Base-by-base conservation (phyloP, 2,113 vertebrate species). In the Onychostruthus taczanowskii region DNA sequence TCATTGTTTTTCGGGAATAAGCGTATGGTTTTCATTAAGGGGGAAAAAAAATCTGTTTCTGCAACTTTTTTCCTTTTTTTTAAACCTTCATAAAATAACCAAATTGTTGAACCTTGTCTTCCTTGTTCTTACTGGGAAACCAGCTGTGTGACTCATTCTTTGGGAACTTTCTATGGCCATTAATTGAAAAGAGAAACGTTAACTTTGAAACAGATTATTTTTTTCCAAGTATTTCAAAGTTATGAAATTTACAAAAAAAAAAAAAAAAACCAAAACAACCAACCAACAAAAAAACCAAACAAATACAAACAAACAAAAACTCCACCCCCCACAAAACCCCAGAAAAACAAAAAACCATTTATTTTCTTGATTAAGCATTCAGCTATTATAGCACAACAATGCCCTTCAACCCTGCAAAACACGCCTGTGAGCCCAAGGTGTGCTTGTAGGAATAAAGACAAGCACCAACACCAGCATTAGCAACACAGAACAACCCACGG, bases 71-170 rank as follows among this genome's bases (percentile, higher is more conserved):
- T 19, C 3, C 1, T 9, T 66, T 62, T 53, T 47, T 67, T 15
- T 4, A 13, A 94, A 82, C 70, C 50, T 92, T 87, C n/a, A 72
- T 43, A 67, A 92, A 95, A 56, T 47, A 91, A 89, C 63, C 61
- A 44, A 66, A 94, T 30, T 73, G 43, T 62, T 95, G 67, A 94
- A 93, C 81, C 76, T 91, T 93, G 81, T 89, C 84, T 79, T 94
- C 62, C 72, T 80, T 73, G 50, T 19, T 91, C 81, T 95, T 94
- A 75, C 74, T 83, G 63, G 46, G 52, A 91, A 97, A 73, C 61
- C 78, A 94, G 74, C 70, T 83, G 62, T 31, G 30, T 95, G 96
- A 95, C 91, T 95, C 95, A 95, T 63, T 83, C 74, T 73, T 93
- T 69, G 27, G 67, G 87, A 97, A 95, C 87, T 87, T 95, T 79